Conservation (phyloP, 2,888 invertebrate genomes). For the Drosophila cognata region DNA sequence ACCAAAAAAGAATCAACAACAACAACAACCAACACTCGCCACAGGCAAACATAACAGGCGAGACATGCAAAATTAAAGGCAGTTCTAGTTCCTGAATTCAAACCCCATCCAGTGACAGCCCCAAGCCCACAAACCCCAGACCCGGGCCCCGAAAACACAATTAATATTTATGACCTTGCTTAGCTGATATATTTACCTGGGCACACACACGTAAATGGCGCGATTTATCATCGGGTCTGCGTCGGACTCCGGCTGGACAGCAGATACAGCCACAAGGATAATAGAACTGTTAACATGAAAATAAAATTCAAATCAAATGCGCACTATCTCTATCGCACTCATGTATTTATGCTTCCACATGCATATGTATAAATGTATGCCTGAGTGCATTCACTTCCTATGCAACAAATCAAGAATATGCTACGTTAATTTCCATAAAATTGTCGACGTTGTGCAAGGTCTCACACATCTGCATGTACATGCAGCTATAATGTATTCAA, state of each 20-base stretch:
- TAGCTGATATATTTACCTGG: conserved; percentile 78
- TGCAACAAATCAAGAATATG: conserved; percentile 33
- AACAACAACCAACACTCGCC: conserved; percentile 54
- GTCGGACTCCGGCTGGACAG: conserved; percentile 16
- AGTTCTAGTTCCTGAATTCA: conserved; percentile 54
- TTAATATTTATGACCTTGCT: conserved; percentile 80
- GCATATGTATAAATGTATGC: neutral
- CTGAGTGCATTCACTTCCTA: conserved; percentile 27
- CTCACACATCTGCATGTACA: neutral
- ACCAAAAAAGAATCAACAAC: conserved; percentile 35
- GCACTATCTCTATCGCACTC: conserved; percentile 28
- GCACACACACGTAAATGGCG: conserved; percentile 77
- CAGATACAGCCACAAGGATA: conserved; percentile 74
- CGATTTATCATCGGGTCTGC: conserved; percentile 71
- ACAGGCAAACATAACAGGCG: conserved; percentile 56
- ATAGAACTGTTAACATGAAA: conserved; percentile 77
- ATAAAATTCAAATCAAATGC: conserved; percentile 73
- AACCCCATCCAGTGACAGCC: conserved; percentile 6
- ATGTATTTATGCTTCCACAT: neutral
- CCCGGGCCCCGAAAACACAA: conserved; percentile 65
- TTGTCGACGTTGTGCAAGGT: conserved; percentile 50
- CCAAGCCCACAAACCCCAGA: neutral
- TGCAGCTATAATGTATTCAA: conserved; percentile 59
- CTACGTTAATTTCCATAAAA: conserved; percentile 56
- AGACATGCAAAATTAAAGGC: conserved; percentile 69